phyloP scores from a whole-genome alignment of 2,113 vertebrate species.

The Axis porcinus region DNA sequence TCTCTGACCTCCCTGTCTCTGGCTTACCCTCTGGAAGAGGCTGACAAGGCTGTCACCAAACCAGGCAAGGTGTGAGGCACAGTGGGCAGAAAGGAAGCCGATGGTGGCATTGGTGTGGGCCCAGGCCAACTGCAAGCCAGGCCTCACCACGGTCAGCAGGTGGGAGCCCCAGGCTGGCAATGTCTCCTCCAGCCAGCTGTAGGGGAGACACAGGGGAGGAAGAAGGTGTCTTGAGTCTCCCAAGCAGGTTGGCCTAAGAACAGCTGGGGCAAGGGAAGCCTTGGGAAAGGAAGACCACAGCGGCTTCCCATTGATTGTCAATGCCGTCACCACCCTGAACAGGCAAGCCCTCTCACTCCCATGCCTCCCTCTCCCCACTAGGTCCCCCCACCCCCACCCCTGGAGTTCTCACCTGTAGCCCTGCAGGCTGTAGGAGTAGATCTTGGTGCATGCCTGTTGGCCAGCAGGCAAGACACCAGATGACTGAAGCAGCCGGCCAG shows the following conservation, averaged over 20 bases:
- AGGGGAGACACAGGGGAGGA: accelerated
- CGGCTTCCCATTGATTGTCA: not conserved
- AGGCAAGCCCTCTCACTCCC: not conserved
- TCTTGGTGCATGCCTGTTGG: constrained; percentile 85
- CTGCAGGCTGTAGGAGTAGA: constrained; percentile 81
- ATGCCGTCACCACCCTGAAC: not conserved
- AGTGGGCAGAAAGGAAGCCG: constrained; percentile 72
- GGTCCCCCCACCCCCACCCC: accelerated
- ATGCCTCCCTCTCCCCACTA: accelerated
- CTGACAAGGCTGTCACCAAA: constrained; percentile 77
- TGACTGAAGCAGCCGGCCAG: constrained; percentile 78
- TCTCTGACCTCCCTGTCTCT: not conserved
- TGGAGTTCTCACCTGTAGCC: constrained; percentile 83
- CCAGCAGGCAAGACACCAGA: constrained; percentile 83
- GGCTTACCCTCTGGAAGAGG: constrained; percentile 86
- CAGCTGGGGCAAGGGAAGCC: not conserved
- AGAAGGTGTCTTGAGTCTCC: not conserved
- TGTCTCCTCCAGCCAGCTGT: constrained; percentile 89
- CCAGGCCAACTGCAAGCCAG: constrained; percentile 81
- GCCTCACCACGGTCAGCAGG: constrained; percentile 74
- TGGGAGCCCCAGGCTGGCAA: constrained; percentile 82
- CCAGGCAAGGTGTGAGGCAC: constrained; percentile 79
- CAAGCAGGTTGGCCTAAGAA: accelerated
- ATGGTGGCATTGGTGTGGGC: constrained; percentile 67
- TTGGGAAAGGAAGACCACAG: not conserved